Conservation (phyloP, 2,888 invertebrate genomes). For the Tachina lurida region DNA sequence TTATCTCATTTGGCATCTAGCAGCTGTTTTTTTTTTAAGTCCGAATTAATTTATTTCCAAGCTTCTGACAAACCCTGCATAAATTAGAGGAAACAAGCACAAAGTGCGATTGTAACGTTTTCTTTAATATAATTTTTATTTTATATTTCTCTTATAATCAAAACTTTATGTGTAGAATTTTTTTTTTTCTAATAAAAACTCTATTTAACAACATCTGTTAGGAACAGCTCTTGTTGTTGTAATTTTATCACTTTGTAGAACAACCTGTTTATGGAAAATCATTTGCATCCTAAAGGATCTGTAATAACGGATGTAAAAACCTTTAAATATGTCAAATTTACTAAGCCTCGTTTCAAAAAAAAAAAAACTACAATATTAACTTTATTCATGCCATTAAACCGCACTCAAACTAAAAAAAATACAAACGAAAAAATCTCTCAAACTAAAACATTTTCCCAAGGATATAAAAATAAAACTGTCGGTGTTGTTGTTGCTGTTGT, state of each 20-base stretch:
- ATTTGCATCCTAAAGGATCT: slow-evolving; percentile 1
- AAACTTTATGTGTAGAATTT: background rate
- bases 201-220: slow-evolving; percentile 40
- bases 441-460: slow-evolving; percentile 63
- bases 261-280: slow-evolving; percentile 51
- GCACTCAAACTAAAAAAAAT: slow-evolving; percentile 57
- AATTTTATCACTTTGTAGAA: slow-evolving; percentile 10
- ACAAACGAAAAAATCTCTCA: slow-evolving; percentile 31
- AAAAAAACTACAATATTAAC: slow-evolving; percentile 26
- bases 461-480: slow-evolving; percentile 60
- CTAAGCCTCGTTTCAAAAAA: slow-evolving; percentile 35
- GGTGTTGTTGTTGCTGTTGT: background rate
- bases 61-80: too few relatives aligned
- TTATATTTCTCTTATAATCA: too few relatives aligned
- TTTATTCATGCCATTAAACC: slow-evolving; percentile 60
- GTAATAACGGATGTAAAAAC: slow-evolving; percentile 58
- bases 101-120: too few relatives aligned
- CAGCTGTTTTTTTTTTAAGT: too few relatives aligned
- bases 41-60: too few relatives aligned
- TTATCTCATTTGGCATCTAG: too few relatives aligned
- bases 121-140: too few relatives aligned
- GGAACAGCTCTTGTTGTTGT: too few relatives aligned
- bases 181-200: background rate
- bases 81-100: too few relatives aligned
- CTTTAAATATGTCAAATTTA: slow-evolving; percentile 58